Evolutionary conservation across 2,113 vertebrate genomes (phyloP).

Genomic region (Glareola pratincola): DNA sequence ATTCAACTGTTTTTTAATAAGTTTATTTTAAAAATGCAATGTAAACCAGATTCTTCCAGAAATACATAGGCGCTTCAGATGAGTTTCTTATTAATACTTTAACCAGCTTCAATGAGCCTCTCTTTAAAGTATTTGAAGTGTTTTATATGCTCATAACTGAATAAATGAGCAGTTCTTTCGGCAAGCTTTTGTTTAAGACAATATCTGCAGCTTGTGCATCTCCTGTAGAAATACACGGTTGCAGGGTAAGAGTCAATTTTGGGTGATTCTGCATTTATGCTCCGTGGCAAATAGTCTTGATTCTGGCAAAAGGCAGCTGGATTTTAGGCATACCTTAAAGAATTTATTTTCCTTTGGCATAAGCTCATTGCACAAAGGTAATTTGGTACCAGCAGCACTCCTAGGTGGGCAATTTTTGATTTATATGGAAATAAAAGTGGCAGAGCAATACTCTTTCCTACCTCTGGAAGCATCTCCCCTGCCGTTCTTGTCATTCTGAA

Average conservation of each 20-base stretch:
- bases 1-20: too few species aligned
- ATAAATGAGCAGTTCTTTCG: background rate
- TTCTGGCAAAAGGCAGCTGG: background rate
- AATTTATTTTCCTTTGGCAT: background rate
- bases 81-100: background rate
- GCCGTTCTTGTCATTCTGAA: background rate
- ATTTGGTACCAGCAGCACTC: background rate
- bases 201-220: background rate
- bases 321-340: background rate
- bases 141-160: background rate
- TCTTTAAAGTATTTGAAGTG: background rate
- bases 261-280: background rate
- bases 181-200: background rate
- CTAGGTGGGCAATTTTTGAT: background rate
- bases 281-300: background rate
- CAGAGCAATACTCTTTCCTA: background rate
- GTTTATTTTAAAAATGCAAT: background rate
- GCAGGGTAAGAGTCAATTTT: background rate
- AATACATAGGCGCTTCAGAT: background rate
- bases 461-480: background rate
- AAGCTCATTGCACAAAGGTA: background rate
- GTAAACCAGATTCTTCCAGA: background rate
- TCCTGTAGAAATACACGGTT: background rate
- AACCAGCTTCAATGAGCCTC: background rate
- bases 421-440: background rate